phyloP scores from a whole-genome alignment of 2,797 vertebrate genomes.

The Adelosebastes latens region DNA sequence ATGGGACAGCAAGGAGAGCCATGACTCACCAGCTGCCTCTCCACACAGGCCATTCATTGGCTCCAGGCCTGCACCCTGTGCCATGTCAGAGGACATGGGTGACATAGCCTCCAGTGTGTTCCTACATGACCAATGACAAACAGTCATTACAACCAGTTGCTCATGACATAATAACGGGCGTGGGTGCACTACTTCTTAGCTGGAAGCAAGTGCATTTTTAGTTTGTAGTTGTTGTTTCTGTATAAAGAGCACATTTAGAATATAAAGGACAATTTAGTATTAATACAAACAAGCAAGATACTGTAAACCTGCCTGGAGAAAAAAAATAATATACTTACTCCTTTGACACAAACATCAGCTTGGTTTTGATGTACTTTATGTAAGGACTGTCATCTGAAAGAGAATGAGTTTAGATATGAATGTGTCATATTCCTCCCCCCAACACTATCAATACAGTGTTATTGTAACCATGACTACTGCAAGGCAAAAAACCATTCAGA shows the following conservation, averaged over 20 bases:
- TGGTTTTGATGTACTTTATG: slow-evolving; percentile 84
- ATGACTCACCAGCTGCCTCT: slow-evolving; percentile 82
- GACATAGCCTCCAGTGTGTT: slow-evolving; percentile 73
- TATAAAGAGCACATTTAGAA: not conserved
- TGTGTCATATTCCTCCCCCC: not conserved
- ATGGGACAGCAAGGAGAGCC: slow-evolving; percentile 65
- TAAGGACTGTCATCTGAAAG: slow-evolving; percentile 80
- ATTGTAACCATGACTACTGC: not conserved
- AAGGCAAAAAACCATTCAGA: not conserved
- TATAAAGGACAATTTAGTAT: not conserved
- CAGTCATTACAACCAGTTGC: slow-evolving; percentile 68
- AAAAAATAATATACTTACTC: slow-evolving; percentile 77
- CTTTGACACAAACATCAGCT: slow-evolving; percentile 83
- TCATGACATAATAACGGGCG: slow-evolving; percentile 18
- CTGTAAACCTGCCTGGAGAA: not conserved
- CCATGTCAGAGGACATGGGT: slow-evolving; percentile 63
- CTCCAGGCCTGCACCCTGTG: slow-evolving; percentile 66
- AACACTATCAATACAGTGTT: not conserved
- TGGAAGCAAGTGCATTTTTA: not conserved
- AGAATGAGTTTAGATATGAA: slow-evolving; percentile 19
- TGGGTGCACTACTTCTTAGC: not conserved
- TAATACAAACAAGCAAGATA: not conserved
- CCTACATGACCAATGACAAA: slow-evolving; percentile 84
- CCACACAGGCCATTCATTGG: slow-evolving; percentile 67
- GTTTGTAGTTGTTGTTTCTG: not conserved